Base-by-base conservation (phyloP, 2,113 vertebrate species). In the Eolophus roseicapilla region DNA sequence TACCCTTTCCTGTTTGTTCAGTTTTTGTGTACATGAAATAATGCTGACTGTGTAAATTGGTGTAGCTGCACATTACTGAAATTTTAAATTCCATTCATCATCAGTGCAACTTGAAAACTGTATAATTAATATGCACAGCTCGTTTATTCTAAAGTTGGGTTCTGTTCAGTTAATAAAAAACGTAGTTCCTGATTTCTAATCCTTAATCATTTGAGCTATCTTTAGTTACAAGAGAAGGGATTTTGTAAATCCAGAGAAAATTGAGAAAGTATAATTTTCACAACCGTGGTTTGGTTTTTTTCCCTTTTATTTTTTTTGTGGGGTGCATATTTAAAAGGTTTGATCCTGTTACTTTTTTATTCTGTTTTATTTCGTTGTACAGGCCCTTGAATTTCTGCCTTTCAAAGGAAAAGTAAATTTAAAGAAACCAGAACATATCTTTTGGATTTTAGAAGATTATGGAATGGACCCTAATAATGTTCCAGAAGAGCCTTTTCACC, bases 401-500 rank as follows among this genome's bases (percentile, higher is more conserved):
- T 99, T 99, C 98, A 96, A 98, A 97, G 99, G 99, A 78, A 98
- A 98, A 94, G 99, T 99, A 60, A 99, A 98, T 92, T 98, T 99
- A 83, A 99, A 99, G 97, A 98, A 97, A 77, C 98, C 99, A 55
- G 98, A 99, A 49, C 98, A 99, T 55, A 73, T 98, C 81, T 99
- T 99, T 96, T 99, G 98, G 95, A 94, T 99, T 97, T 90, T 99
- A 80, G 99, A 99, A 94, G 99, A 99, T 97, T 99, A 99, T 89
- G 99, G 99, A 88, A 97, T 98, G 82, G 98, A 99, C 90, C 99
- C 99, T 79, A 99, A 99, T 86, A 95, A 98, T 33, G 98, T 99
- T 88, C 99, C 99, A 1, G 98, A 99, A 31, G 95, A 98, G 29
- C 99, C 99, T 41, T 76, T 98, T 92, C 95, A 98, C 90, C 92